Conservation (phyloP, 1,140 invertebrate species). For the Dolichoris vasculosae region DNA sequence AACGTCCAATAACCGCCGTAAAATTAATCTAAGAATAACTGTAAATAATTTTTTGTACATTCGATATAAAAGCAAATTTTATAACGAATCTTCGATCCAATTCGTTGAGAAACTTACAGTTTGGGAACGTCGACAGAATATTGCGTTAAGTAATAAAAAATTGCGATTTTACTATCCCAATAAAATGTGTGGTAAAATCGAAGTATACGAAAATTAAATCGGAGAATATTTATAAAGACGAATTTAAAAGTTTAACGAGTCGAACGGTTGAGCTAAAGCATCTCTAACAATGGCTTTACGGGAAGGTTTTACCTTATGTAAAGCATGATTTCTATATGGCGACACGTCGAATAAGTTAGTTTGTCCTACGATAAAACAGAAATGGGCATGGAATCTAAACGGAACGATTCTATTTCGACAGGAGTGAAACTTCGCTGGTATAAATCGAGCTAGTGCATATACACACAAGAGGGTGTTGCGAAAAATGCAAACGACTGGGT, state of each 20-base stretch:
- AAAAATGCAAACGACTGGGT: not conserved
- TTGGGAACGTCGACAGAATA: not conserved
- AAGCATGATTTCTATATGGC: not conserved
- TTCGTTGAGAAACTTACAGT: not conserved
- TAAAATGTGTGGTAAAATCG: not conserved
- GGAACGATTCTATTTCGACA: not conserved
- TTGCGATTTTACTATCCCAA: not conserved
- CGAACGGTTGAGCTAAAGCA: not conserved
- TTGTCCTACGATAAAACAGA: not conserved
- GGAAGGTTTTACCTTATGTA: not conserved
- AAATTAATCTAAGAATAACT: not conserved
- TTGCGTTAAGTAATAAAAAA: not conserved
- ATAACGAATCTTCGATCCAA: not conserved
- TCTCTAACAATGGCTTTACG: not conserved
- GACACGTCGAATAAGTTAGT: not conserved
- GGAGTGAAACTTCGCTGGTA: not conserved
- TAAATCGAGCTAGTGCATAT: too few species aligned
- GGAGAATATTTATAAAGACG: not conserved
- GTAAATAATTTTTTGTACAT: not conserved
- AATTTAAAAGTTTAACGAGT: not conserved
- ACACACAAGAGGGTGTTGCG: not conserved
- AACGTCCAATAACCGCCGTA: not conserved
- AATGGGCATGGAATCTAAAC: not conserved
- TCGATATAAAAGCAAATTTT: not conserved
- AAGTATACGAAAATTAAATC: not conserved